Evolutionary conservation across 2,888 invertebrate species (phyloP), one percentile per base, ranked within the genome.

Genomic region (Acronicta alni): DNA sequence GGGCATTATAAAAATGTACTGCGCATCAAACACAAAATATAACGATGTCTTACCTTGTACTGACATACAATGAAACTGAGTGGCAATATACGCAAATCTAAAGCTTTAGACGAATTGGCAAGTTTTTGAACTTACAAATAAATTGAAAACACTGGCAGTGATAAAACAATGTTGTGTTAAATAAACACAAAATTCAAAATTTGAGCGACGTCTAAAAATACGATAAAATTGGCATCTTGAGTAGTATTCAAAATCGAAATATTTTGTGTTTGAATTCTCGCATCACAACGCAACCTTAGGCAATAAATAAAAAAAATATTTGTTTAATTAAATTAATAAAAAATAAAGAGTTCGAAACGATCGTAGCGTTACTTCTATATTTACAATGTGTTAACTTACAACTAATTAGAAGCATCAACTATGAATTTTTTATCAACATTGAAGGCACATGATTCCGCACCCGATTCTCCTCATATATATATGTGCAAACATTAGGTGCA

Each of bases 371-470:
- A 89, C 65, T 77, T 86, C 91, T 93, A 94, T 93, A 94, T 93
- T 83, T 94, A 93, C 93, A 93, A 79, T 75, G 79, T 85, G 88
- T 91, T 89, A 88, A 86, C 90, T 92, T 93, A 92, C 79, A 74
- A 72, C 89, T 92, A 91, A 83, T 89, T 92, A 91, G 90, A 94
- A 94, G 93, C 93, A 92, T 93, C 90, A 93, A 93, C 92, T 93
- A 93, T 93, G 89, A 90, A 92, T 66, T 83, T 82, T 88, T 88
- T 91, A 91, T 93, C 88, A 92, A 92, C 93, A 93, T 92, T 92
- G 90, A 94, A 94, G 94, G 94, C 94, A 94, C 94, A 94, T 93
- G 81, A 85, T 94, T 93, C 88, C 94, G 93, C 94, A 93, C 94
- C 94, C 91, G 88, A 87, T 90, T 90, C 89, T 84, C 81, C 53